Evolutionary conservation across 1,140 invertebrate species (phyloP), one percentile per base, ranked within the genome.

Genomic region (Neotoxoptera formosana): DNA sequence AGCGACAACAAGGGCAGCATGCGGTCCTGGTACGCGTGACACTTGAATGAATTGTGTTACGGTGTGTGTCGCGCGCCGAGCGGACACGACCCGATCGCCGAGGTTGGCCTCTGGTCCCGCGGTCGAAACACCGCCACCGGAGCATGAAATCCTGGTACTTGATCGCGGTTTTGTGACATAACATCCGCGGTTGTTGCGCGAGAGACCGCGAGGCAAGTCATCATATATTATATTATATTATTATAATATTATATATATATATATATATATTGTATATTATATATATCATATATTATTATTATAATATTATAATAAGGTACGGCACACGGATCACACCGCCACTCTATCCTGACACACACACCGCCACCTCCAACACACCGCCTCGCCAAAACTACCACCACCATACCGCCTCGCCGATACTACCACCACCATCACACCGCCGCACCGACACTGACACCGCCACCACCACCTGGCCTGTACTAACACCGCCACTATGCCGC

Each of bases 131-230:
- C 7, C 14, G 1, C 45, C 6, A 30, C 34, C 14, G 45, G n/a
- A 9, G 23, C 81, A 93, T 93, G 48, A 11, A 6, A 7, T 9
- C 91, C 91, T 93, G 91, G 91, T 93, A 93, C 34, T 34, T 6
- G 34, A 25, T 41, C 91, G 91, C 91, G 91, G 91, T 93, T 93
- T 51, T 93, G 91, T 93, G 91, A 93, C 91, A 93, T 93, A 92
- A 92, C 34, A 92, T 91, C 47, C 87, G 87, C 87, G 48, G 60
- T 76, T 45, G 34, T 84, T 84, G 83, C n/a, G 86, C 86, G 7
- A 41, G 83, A 23, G 36, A 41, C 83, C 83, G 83, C 83, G 83
- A 83, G 17, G n/a, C 34, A 83, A 36, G 36, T 34, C 81, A 23
- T 36, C 81, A 8, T 36, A 36, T 21, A n/a, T 60, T 3, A 25